phyloP scores from a whole-genome alignment of 2,797 vertebrate genomes.

The Kryptolebias ocellatus region DNA sequence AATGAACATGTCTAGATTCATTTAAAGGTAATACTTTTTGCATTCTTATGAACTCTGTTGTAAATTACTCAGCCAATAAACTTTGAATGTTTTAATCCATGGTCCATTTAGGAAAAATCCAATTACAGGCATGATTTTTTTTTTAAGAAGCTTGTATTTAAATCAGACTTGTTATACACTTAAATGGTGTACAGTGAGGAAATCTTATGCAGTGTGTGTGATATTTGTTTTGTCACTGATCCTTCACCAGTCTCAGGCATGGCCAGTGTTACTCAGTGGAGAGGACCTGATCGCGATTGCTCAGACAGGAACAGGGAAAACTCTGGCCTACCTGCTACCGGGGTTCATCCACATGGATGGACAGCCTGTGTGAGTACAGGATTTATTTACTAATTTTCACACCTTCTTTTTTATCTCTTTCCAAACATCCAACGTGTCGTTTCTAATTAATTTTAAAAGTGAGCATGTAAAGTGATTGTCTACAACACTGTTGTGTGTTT shows the following conservation, averaged over 20 bases:
- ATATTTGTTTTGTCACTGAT: not conserved
- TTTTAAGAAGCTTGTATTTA: too few relatives aligned
- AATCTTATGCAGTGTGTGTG: not conserved
- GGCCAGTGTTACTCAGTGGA: constrained; percentile 93
- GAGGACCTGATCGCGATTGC: constrained; percentile 95
- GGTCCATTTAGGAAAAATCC: too few relatives aligned
- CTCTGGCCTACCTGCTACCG: constrained; percentile 92
- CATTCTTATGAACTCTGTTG: too few relatives aligned
- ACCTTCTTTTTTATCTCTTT: not conserved
- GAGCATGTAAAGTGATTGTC: not conserved
- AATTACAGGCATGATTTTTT: too few relatives aligned
- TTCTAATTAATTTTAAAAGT: not conserved
- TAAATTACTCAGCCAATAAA: too few relatives aligned
- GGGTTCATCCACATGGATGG: constrained; percentile 96
- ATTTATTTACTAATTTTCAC: not conserved
- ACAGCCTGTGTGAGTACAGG: constrained; percentile 87
- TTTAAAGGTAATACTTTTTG: not conserved
- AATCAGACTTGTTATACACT: too few relatives aligned
- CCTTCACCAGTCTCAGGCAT: constrained; percentile 89
- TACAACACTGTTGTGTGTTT: not conserved
- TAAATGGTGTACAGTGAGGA: too few relatives aligned
- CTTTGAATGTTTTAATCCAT: too few relatives aligned
- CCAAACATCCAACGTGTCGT: not conserved
- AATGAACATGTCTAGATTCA: not conserved
- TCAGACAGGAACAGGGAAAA: constrained; percentile 97